Conservation (phyloP, 2,888 invertebrate genomes). For the Coleophora flavipennella region DNA sequence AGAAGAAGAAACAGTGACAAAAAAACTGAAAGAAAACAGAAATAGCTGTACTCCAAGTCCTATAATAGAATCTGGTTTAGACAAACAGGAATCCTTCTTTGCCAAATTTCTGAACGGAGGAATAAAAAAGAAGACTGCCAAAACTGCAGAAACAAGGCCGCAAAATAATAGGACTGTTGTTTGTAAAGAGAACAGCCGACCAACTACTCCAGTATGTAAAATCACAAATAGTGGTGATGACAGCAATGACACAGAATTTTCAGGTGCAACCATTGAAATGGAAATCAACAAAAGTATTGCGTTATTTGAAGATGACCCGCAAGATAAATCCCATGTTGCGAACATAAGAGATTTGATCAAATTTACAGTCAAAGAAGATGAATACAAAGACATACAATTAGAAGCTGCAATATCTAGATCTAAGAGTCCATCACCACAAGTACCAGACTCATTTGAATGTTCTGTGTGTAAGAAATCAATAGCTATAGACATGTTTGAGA, state of each 20-base stretch:
- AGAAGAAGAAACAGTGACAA: not conserved
- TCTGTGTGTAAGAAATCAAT: constrained; percentile 77
- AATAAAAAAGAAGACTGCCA: constrained; percentile 3
- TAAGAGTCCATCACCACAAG: constrained; percentile 9
- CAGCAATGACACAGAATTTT: constrained; percentile 53
- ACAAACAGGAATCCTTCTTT: constrained; percentile 64
- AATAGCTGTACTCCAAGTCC: constrained; percentile 5
- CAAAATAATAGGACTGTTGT: not conserved
- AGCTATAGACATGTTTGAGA: constrained; percentile 67
- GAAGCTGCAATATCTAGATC: constrained; percentile 1
- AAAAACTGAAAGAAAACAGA: constrained; percentile 2
- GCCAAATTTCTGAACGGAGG: constrained; percentile 42
- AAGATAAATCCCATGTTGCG: constrained; percentile 38
- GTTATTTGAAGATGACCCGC: constrained; percentile 51
- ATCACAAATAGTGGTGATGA: constrained; percentile 41
- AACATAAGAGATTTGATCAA: constrained; percentile 45
- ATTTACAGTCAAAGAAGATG: constrained; percentile 20
- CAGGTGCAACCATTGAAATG: constrained; percentile 57
- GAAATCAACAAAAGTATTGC: constrained; percentile 65
- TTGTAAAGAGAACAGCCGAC: constrained; percentile 11
- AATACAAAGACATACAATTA: constrained; percentile 13
- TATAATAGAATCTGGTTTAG: constrained; percentile 33
- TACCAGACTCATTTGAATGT: constrained; percentile 57
- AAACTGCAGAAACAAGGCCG: constrained; percentile 9
- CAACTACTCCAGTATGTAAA: constrained; percentile 38